These are phyloP conservation scores for Ramazzottius varieornatus DNA, from an alignment of 2,888 invertebrate species.

Conservation along the genomic window DNA sequence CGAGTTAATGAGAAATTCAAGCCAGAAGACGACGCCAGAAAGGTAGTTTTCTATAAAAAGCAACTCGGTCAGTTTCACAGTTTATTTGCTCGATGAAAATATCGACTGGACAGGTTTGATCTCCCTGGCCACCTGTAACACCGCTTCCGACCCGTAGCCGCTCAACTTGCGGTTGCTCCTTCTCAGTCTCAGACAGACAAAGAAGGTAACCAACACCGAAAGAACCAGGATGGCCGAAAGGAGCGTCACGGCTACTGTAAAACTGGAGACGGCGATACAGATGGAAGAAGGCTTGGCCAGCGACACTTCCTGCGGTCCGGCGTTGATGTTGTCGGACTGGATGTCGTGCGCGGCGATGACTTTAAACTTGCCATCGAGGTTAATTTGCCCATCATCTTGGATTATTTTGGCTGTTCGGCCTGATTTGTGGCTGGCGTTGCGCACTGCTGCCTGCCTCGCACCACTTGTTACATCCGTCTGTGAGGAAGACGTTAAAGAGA, in stretches of 20 bases:
- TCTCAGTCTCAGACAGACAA: background rate
- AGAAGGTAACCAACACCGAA: background rate
- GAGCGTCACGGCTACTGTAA: background rate
- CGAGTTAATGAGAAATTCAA: too few relatives aligned
- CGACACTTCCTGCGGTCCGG: background rate
- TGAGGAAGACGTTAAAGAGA: background rate
- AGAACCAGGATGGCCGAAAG: background rate
- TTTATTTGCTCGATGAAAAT: too few relatives aligned
- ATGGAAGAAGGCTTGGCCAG: background rate
- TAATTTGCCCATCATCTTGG: background rate
- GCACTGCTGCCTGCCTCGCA: background rate
- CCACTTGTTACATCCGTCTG: background rate
- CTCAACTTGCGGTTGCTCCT: background rate
- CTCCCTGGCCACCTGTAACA: too few relatives aligned
- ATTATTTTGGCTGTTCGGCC: background rate
- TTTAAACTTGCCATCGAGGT: background rate
- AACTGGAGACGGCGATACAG: background rate
- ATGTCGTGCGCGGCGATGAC: slow-evolving; percentile 1
- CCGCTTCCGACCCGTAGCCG: too few relatives aligned
- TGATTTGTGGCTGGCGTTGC: background rate
- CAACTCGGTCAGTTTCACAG: too few relatives aligned
- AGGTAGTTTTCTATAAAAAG: too few relatives aligned
- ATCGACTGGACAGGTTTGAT: too few relatives aligned
- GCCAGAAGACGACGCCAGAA: too few relatives aligned
- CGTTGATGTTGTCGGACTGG: background rate